Evolutionary conservation across 1,140 invertebrate species (phyloP).

Genomic region (Octopus bimaculoides): DNA sequence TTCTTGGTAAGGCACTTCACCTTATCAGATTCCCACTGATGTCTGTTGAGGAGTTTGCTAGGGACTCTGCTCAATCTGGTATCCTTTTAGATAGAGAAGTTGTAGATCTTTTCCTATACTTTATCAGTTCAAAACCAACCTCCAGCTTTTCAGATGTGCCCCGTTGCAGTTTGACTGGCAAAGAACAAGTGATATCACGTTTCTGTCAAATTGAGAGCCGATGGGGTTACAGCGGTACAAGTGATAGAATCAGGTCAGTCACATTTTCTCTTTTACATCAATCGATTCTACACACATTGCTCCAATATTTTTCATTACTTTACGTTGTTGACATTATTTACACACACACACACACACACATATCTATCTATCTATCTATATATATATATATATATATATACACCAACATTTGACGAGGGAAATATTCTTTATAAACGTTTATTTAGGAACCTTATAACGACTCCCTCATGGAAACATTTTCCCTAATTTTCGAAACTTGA

Average conservation of each 20-base stretch:
- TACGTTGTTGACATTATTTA: no score
- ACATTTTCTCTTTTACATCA: no score
- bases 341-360: no score
- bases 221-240: slow-evolving; percentile 47
- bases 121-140: slow-evolving; percentile 74
- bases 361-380: no score
- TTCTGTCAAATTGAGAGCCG: slow-evolving; percentile 78
- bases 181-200: slow-evolving; percentile 77
- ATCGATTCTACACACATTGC: no score
- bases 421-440: no score
- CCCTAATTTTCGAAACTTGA: no score
- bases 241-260: slow-evolving; percentile 12
- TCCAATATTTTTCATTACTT: no score
- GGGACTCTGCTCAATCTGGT: slow-evolving; percentile 69
- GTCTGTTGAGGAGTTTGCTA: slow-evolving; percentile 84
- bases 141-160: slow-evolving; percentile 73
- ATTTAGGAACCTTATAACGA: no score
- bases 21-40: slow-evolving; percentile 83
- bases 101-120: slow-evolving; percentile 79
- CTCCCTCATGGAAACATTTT: no score
- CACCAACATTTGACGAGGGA: no score
- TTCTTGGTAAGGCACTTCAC: slow-evolving; percentile 69
- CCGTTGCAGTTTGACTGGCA: slow-evolving; percentile 78
- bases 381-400: no score
- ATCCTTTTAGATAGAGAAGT: slow-evolving; percentile 74